Evolutionary conservation across 2,888 invertebrate genomes (phyloP).

Genomic region (Parochlus steinenii): DNA sequence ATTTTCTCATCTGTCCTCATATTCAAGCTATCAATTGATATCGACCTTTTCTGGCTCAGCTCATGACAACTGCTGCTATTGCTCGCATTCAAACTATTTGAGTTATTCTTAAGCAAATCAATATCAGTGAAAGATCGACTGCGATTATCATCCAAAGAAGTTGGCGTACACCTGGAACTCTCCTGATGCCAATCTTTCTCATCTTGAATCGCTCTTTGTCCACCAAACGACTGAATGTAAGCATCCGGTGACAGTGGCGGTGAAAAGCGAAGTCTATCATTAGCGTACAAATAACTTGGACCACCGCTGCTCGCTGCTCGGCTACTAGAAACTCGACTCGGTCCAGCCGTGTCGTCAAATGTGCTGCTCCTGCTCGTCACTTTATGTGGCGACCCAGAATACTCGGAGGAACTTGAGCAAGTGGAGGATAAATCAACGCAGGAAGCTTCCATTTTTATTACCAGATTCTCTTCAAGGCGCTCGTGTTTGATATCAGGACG

Average conservation of each 20-base stretch:
- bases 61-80: slow-evolving; percentile 6
- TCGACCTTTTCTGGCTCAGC: slow-evolving; percentile 11
- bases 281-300: too few relatives aligned
- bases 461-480: too few relatives aligned
- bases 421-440: too few relatives aligned
- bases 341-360: too few relatives aligned
- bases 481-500: too few relatives aligned
- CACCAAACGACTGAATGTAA: slow-evolving; percentile 5
- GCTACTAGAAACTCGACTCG: too few relatives aligned
- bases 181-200: too few relatives aligned
- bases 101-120: slow-evolving; percentile 19
- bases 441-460: too few relatives aligned
- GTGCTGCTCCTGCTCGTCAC: too few relatives aligned
- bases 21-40: slow-evolving; percentile 39
- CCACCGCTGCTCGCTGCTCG: too few relatives aligned
- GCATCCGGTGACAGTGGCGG: slow-evolving; percentile 10
- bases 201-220: slow-evolving; percentile 8
- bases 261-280: slow-evolving; percentile 11
- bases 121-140: slow-evolving; percentile 13
- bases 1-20: slow-evolving; percentile 74
- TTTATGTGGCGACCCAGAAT: too few relatives aligned
- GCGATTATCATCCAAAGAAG: slow-evolving; percentile 13
- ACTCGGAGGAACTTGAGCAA: too few relatives aligned
- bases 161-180: slow-evolving; percentile 10
- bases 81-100: slow-evolving; percentile 17